A percentile compares a stretch with the other conserved stretches of the same genome.
These are phyloP conservation scores for Nomada hirtipes DNA, from an alignment of 2,888 invertebrate genomes.

Conservation along the genomic window DNA sequence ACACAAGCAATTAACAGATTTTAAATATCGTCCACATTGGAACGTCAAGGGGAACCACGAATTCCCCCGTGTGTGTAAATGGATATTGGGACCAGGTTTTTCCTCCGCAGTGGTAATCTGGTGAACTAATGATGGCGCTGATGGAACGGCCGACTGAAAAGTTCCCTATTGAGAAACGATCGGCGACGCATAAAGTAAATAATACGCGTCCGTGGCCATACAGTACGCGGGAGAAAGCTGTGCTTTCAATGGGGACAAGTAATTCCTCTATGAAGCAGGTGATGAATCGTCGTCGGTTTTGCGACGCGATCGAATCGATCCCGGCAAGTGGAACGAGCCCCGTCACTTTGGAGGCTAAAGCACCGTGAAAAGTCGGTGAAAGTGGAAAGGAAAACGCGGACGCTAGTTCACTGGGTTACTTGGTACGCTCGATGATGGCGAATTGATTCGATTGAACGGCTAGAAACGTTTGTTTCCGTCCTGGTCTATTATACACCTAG, in stretches of 20 bases:
- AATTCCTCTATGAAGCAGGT: constrained; percentile 5
- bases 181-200: constrained; percentile 30
- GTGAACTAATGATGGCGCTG: constrained; percentile 9
- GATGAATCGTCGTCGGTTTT: constrained; percentile 36
- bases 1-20: background rate
- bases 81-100: background rate
- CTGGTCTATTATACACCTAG: no score
- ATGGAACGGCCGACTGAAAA: constrained; percentile 18
- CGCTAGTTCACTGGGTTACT: constrained; percentile 18
- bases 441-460: background rate
- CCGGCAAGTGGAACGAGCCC: constrained; percentile 12
- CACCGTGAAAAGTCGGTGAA: constrained; percentile 26
- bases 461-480: no score
- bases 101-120: background rate
- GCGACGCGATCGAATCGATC: constrained; percentile 31
- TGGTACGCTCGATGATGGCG: background rate
- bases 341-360: constrained; percentile 7
- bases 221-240: background rate
- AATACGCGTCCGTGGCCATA: constrained; percentile 3
- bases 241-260: constrained; percentile 9
- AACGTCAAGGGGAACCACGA: background rate
- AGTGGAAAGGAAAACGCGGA: constrained; percentile 6
- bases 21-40: background rate
- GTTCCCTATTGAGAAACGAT: constrained; percentile 12
- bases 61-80: background rate